Percentiles rank a stretch among this genome's conserved stretches.
Conservation (phyloP, 30 jellyfish, hydroid and myxozoan genomes). For the Aurelia sp. region DNA sequence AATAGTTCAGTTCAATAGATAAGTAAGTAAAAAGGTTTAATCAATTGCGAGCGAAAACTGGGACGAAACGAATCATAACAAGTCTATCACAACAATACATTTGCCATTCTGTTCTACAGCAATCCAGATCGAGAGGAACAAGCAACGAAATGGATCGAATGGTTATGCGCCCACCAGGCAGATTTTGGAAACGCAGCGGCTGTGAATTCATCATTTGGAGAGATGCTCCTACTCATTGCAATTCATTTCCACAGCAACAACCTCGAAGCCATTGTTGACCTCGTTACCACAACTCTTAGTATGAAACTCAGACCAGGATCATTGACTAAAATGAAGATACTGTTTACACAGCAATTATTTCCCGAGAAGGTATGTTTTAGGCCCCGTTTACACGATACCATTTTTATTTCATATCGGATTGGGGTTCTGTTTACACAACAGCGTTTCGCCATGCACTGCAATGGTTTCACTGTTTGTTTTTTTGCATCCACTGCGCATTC, state of each 20-base stretch:
- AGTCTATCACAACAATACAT: too few relatives aligned
- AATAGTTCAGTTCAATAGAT: too few relatives aligned
- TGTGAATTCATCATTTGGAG: conserved; percentile 84
- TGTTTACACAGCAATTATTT: conserved; percentile 95
- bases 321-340: conserved; percentile 87
- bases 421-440: too few relatives aligned
- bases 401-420: too few relatives aligned
- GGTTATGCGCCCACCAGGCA: conserved; percentile 81
- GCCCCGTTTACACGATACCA: too few relatives aligned
- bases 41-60: too few relatives aligned
- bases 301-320: conserved; percentile 93
- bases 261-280: conserved; percentile 95
- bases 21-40: too few relatives aligned
- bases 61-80: too few relatives aligned
- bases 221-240: conserved; percentile 93
- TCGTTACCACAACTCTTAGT: conserved; percentile 80
- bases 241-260: conserved; percentile 95
- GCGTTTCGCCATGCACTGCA: too few relatives aligned
- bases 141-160: conserved; percentile 85
- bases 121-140: conserved; percentile 90
- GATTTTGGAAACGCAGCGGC: conserved; percentile 64
- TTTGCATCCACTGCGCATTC: too few relatives aligned
- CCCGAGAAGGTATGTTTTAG: conserved; percentile 87
- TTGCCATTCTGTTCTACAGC: conserved; percentile 2
- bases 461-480: too few relatives aligned